phyloP scores from a whole-genome alignment of 1,140 invertebrate genomes.

The Ceratosolen fusciceps region DNA sequence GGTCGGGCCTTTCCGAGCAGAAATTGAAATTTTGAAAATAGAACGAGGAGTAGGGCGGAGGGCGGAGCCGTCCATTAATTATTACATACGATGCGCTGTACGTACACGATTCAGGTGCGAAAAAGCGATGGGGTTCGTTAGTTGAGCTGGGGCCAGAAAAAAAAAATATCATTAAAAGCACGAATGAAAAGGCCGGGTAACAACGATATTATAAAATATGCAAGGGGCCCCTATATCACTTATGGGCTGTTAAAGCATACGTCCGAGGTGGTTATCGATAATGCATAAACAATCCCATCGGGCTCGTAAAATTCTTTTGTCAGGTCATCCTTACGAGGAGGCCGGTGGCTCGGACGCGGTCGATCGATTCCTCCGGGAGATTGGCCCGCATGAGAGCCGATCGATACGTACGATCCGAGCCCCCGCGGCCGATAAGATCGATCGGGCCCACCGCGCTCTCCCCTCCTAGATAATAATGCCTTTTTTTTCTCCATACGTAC shows the following conservation, averaged over 20 bases:
- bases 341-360: not conserved
- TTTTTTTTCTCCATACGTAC: conserved; percentile 37
- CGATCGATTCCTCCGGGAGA: conserved; percentile 13
- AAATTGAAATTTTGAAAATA: no score
- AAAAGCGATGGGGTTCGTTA: no score
- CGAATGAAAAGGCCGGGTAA: conserved; percentile 11
- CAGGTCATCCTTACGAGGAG: conserved; percentile 29
- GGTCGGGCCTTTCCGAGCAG: no score
- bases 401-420: no score
- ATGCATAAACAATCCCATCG: conserved; percentile 48
- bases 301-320: conserved; percentile 48
- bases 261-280: conserved; percentile 34
- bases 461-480: conserved; percentile 47
- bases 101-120: no score
- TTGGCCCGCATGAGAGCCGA: conserved; percentile 25
- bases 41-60: no score
- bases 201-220: conserved; percentile 40
- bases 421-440: conserved; percentile 46
- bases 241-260: conserved; percentile 44
- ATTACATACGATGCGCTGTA: no score
- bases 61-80: no score
- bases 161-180: not conserved
- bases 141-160: no score
- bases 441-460: conserved; percentile 23
- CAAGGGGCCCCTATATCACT: conserved; percentile 35